Evolutionary conservation across 2,888 invertebrate genomes (phyloP).

Genomic region (Dioctria linearis): DNA sequence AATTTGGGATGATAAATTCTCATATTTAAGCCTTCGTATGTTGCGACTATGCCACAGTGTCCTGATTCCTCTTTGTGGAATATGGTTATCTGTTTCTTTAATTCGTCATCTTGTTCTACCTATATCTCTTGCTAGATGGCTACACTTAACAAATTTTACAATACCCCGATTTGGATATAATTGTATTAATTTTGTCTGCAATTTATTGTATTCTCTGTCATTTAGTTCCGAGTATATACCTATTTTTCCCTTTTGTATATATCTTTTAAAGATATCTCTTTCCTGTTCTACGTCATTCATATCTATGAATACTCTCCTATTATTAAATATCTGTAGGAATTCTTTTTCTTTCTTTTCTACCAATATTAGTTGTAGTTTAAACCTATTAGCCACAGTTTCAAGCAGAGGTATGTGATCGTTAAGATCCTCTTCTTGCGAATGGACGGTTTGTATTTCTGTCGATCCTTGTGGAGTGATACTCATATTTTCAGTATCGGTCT

Average conservation of each 20-base stretch:
- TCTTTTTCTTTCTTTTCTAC: neutral
- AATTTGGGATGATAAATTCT: conserved; percentile 13
- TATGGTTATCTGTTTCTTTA: neutral
- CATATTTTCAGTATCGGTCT: no score
- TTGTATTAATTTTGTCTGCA: neutral
- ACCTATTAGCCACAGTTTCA: neutral
- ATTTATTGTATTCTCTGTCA: no score
- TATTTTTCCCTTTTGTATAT: neutral
- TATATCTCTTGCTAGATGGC: neutral
- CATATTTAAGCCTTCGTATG: neutral
- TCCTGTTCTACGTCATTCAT: neutral
- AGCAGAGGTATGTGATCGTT: conserved; percentile 1
- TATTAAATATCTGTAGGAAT: neutral
- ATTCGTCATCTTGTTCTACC: neutral
- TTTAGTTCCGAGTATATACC: no score
- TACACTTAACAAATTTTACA: neutral
- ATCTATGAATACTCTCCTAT: neutral
- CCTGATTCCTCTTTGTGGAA: conserved; percentile 4
- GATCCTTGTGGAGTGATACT: neutral
- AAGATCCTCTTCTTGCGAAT: neutral
- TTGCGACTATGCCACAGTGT: neutral
- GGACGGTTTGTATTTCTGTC: neutral
- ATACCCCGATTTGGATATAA: neutral
- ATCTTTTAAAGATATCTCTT: neutral
- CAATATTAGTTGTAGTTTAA: neutral